Evolutionary conservation across 2,888 invertebrate genomes (phyloP), one percentile per base, ranked within the genome.

Genomic region (Selenia dentaria): DNA sequence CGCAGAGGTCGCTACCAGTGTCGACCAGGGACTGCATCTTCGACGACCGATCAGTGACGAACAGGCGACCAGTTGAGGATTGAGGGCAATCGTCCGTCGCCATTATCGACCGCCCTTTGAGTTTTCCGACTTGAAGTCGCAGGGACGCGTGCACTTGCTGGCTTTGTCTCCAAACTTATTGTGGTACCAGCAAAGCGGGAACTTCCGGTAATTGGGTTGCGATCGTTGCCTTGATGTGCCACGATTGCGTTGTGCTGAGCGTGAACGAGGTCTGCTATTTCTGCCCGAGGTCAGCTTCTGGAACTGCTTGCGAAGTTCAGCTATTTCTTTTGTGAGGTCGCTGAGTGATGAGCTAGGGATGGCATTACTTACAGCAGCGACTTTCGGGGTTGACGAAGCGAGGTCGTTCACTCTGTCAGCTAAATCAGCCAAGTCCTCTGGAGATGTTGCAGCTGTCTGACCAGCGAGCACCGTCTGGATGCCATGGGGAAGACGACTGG

Each of bases 1-100:
- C 57, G 20, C 59, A 64, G 13, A 62, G 8, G 18, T 62, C 59
- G 12, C 52, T 54, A 4, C 59, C 59, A 0, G 59, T 57, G 25
- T 59, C 62, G 1, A 57, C 40, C 1, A 62, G 27, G 36, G 36
- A 59, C 13, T 53, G 54, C 1, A 39, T 28, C 22, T 60, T 60
- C 10, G 36, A 25, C 2, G 10, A 8, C 10, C 37, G 36, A 10
- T 47, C 47, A 1, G 40, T 40, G 6, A 41, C 41, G 27, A 47
- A 47, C n/a, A 47, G 47, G 47, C 47, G 47, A 47, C 40, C 47
- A 40, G 47, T n/a, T 10, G 27, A n/a, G 9, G 16, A 8, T 10
- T 13, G 2, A 6, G 36, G 47, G 37, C 47, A 47, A 18, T 47
- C 47, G 36, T 36, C 33, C 2, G 47, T 47, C 42, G 38, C 38